A percentile compares a stretch with the other conserved stretches of the same genome.
Evolutionary conservation across 2,113 vertebrate genomes (phyloP).

Genomic region (Camelus dromedarius): DNA sequence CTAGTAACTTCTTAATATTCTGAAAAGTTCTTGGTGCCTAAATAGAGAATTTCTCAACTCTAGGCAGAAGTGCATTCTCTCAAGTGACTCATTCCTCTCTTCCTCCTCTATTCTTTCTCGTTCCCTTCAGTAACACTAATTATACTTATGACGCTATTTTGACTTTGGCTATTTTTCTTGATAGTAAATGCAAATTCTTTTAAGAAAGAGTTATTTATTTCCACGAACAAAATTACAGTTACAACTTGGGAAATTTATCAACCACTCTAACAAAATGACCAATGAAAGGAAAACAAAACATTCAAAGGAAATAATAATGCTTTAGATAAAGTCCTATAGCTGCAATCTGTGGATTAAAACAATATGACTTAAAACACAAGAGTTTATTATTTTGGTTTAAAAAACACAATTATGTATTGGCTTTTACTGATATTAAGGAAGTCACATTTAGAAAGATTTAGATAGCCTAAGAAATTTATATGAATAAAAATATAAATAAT

Average conservation of each 20-base stretch:
- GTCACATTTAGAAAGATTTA: background rate
- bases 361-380: background rate
- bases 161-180: background rate
- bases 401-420: background rate
- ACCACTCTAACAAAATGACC: background rate
- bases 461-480: background rate
- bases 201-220: slow-evolving; percentile 1
- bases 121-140: background rate
- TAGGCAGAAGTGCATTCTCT: background rate
- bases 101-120: background rate
- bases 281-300: slow-evolving; percentile 5
- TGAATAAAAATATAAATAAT: background rate
- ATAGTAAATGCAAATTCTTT: background rate
- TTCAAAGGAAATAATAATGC: background rate
- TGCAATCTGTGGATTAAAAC: background rate
- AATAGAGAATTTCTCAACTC: background rate
- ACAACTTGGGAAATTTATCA: background rate
- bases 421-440: background rate
- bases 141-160: background rate
- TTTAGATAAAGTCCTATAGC: background rate
- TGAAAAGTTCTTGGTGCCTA: background rate
- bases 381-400: background rate
- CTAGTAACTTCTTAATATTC: background rate
- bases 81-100: background rate
- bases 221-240: background rate